These are phyloP conservation scores for Ceratotherium simum DNA, from an alignment of 2,113 vertebrate genomes.

Conservation along the genomic window DNA sequence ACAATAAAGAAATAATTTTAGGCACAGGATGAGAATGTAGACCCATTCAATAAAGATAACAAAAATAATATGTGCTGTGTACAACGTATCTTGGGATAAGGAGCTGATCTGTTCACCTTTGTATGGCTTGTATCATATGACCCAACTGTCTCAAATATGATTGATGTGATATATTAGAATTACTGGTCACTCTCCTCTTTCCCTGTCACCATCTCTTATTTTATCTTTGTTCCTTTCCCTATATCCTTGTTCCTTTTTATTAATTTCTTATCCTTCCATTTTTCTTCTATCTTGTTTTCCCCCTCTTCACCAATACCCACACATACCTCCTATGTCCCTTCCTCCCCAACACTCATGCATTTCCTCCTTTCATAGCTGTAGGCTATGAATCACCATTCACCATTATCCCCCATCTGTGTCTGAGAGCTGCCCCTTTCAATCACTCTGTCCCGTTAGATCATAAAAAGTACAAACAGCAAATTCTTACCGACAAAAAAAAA, in stretches of 20 bases:
- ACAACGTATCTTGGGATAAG: neutral
- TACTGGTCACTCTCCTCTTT: neutral
- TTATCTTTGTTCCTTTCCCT: neutral
- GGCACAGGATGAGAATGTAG: neutral
- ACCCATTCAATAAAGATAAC: neutral
- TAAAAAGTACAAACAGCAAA: neutral
- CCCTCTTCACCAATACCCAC: neutral
- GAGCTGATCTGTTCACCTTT: neutral
- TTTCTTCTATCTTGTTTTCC: neutral
- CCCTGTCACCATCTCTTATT: neutral
- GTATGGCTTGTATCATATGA: neutral
- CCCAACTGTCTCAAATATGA: neutral
- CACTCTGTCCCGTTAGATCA: neutral
- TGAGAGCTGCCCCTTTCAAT: neutral
- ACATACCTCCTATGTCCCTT: neutral
- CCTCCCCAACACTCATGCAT: neutral
- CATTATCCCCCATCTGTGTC: neutral
- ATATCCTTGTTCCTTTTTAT: neutral
- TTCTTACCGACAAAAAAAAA: neutral
- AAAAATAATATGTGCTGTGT: neutral
- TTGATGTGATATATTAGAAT: neutral
- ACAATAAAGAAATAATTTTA: neutral
- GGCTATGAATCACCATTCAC: neutral
- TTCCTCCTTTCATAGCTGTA: neutral
- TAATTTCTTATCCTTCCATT: neutral